These are phyloP conservation scores for Sphenodon punctatus DNA, from an alignment of 2,797 vertebrate genomes.

Conservation along the genomic window DNA sequence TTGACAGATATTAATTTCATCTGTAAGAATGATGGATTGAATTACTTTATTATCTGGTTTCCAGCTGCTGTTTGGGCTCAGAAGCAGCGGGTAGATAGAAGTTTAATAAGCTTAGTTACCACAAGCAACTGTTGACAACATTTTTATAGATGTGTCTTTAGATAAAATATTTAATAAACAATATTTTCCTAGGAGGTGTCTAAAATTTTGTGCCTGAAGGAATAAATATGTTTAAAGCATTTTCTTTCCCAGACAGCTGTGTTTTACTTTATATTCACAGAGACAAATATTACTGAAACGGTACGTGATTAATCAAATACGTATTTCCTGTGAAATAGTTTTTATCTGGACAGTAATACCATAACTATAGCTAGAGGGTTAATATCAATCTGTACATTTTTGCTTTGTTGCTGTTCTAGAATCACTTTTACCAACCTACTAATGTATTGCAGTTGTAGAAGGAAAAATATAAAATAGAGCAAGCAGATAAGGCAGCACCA, in stretches of 20 bases:
- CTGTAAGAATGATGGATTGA: conserved; percentile 83
- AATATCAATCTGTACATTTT: background rate
- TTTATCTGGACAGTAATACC: background rate
- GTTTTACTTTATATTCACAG: background rate
- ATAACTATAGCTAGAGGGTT: background rate
- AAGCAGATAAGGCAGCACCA: background rate
- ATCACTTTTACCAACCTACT: no score
- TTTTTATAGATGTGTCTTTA: conserved; percentile 73
- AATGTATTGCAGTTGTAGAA: background rate
- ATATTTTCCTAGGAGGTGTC: conserved; percentile 71
- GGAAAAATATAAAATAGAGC: background rate
- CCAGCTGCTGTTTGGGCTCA: conserved; percentile 72
- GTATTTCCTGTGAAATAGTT: background rate
- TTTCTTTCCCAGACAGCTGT: background rate
- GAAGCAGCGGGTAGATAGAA: conserved; percentile 70
- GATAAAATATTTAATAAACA: conserved; percentile 81
- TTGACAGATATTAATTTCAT: conserved; percentile 87
- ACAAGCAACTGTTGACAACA: conserved; percentile 63
- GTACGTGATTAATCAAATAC: background rate
- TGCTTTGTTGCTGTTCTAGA: background rate
- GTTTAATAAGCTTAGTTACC: conserved; percentile 83
- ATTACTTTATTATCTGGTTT: conserved; percentile 79
- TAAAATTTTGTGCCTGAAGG: conserved; percentile 45
- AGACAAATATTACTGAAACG: background rate
- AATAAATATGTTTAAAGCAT: background rate